phyloP scores from a whole-genome alignment of 2,888 invertebrate genomes.

The Nomada fucata region DNA sequence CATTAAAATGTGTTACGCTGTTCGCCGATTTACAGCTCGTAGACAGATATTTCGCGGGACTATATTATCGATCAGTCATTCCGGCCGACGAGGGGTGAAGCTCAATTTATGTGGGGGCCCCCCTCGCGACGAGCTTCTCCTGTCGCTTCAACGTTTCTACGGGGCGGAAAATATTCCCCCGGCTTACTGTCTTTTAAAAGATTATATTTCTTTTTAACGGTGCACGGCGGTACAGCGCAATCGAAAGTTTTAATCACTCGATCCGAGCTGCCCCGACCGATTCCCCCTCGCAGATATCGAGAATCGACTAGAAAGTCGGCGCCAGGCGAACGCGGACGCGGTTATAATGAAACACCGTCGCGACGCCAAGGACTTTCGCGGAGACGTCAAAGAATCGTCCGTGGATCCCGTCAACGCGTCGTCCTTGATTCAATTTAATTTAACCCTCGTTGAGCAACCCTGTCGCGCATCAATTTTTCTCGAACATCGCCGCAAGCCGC shows the following conservation, averaged over 20 bases:
- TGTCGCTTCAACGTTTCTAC: slow-evolving; percentile 37
- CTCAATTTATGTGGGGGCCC: slow-evolving; percentile 31
- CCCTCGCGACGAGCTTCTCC: slow-evolving; percentile 13
- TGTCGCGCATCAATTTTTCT: not conserved
- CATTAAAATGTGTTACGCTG: slow-evolving; percentile 64
- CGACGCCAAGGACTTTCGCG: too few species aligned
- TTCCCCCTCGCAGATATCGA: not conserved
- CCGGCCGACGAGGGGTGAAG: slow-evolving; percentile 41
- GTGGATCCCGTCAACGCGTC: too few species aligned
- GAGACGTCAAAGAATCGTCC: too few species aligned
- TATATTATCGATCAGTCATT: slow-evolving; percentile 67
- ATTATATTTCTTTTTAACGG: not conserved
- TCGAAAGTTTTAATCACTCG: not conserved
- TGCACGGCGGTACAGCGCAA: not conserved
- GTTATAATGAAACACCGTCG: too few species aligned
- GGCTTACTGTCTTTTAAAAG: not conserved
- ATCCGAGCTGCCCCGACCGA: not conserved
- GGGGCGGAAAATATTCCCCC: slow-evolving; percentile 8
- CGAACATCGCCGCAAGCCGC: not conserved
- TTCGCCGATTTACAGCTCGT: slow-evolving; percentile 61
- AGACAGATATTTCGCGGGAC: slow-evolving; percentile 50
- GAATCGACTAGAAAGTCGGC: not conserved
- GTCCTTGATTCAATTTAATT: too few species aligned
- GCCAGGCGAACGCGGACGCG: too few species aligned
- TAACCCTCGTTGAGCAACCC: not conserved